Evolutionary conservation across 1,140 invertebrate genomes (phyloP).

Genomic region (Bombus pyrosoma): DNA sequence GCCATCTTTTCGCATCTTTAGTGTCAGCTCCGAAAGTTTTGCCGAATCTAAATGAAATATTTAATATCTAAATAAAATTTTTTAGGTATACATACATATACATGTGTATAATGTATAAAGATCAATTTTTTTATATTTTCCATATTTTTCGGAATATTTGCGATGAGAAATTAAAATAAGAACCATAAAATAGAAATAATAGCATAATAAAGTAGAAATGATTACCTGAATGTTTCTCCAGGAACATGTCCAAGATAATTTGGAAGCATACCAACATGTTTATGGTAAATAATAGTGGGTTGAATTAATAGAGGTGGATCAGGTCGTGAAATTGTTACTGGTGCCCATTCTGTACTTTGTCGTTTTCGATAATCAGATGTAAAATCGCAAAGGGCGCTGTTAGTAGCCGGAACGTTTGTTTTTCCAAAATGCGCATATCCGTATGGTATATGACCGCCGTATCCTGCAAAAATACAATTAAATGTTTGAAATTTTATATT

Average conservation of each 20-base stretch:
- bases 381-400: constrained; percentile 86
- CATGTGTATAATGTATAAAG: no score
- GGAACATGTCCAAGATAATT: constrained; percentile 89
- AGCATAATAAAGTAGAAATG: neutral
- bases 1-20: constrained; percentile 87
- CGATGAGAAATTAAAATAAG: neutral
- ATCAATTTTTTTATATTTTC: neutral
- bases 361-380: constrained; percentile 87
- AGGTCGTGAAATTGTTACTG: constrained; percentile 82
- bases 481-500: neutral
- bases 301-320: constrained; percentile 81
- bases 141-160: neutral
- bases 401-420: constrained; percentile 84
- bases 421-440: constrained; percentile 86
- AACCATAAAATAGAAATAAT: neutral
- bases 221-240: constrained; percentile 85
- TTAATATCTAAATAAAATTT: constrained; percentile 23
- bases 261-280: constrained; percentile 87
- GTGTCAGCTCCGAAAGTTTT: constrained; percentile 88
- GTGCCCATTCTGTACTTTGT: constrained; percentile 87
- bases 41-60: constrained; percentile 83
- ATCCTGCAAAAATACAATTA: constrained; percentile 79
- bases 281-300: constrained; percentile 86
- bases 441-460: constrained; percentile 87
- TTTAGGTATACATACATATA: neutral